Percentiles rank a stretch among this genome's conserved stretches.
Conservation (phyloP, 2,113 vertebrate genomes). For the Oenanthe melanoleuca region DNA sequence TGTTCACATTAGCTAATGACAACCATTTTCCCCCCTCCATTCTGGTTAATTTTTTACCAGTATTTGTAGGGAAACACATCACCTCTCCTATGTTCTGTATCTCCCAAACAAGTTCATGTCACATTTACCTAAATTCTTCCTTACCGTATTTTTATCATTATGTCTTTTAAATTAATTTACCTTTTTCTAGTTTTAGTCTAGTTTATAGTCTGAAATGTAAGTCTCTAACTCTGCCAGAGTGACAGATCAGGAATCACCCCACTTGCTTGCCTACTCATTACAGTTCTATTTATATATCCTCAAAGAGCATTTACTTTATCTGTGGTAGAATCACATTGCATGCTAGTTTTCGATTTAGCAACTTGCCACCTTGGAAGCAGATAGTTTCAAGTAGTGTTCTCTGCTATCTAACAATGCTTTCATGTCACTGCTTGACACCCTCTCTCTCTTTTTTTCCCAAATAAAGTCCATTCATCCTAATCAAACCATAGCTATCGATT, state of each 20-base stretch:
- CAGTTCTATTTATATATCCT: conserved; percentile 55
- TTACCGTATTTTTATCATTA: not conserved
- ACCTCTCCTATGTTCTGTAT: not conserved
- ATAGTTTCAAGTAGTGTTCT: conserved; percentile 19
- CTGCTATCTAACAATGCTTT: conserved; percentile 6
- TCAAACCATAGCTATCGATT: conserved; percentile 44
- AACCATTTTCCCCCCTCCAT: not conserved
- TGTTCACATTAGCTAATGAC: conserved; percentile 7
- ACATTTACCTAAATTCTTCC: not conserved
- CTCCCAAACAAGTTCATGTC: not conserved
- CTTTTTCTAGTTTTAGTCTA: not conserved
- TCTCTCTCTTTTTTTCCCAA: not conserved
- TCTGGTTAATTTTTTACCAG: conserved; percentile 13
- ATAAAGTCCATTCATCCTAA: conserved; percentile 42
- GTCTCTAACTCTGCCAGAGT: not conserved
- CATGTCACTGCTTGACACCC: not conserved
- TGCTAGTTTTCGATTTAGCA: conserved; percentile 55
- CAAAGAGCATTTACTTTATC: conserved; percentile 58
- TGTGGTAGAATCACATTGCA: conserved; percentile 51
- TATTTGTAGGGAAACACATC: not conserved
- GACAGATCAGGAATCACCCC: conserved; percentile 50
- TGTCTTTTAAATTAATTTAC: not conserved
- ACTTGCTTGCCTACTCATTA: conserved; percentile 24
- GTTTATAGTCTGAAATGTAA: not conserved
- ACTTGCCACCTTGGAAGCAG: conserved; percentile 27